A percentile compares a stretch with the other conserved stretches of the same genome.
Evolutionary conservation across 1,140 invertebrate genomes (phyloP).

Genomic region (Trichonephila clavipes): DNA sequence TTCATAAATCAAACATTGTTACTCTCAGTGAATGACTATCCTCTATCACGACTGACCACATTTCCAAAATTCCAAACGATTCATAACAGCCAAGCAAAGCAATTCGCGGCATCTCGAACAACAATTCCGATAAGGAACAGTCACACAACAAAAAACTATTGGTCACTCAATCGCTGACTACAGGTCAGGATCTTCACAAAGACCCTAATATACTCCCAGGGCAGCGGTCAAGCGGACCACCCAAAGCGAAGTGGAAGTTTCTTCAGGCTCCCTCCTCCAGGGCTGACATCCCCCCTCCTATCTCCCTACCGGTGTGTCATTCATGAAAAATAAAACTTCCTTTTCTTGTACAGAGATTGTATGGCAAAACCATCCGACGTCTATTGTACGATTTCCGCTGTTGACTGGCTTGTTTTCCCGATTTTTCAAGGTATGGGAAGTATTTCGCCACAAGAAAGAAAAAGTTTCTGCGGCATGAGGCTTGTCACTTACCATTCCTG

Average conservation of each 20-base stretch:
- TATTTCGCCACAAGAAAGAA: not conserved
- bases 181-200: not conserved
- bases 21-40: not conserved
- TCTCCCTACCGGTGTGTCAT: not conserved
- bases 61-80: not conserved
- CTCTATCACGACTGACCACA: not conserved
- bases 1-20: too few relatives aligned
- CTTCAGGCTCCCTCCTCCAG: not conserved
- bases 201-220: not conserved
- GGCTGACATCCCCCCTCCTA: not conserved
- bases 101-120: not conserved
- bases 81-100: not conserved
- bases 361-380: not conserved
- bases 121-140: conserved; percentile 22
- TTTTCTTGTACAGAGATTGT: not conserved
- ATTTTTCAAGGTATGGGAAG: conserved; percentile 4
- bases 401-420: not conserved
- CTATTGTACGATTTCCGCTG: not conserved
- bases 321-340: conserved; percentile 30
- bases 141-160: not conserved
- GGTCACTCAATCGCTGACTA: not conserved
- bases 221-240: conserved; percentile 45
- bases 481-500: not conserved
- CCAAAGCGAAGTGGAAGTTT: not conserved
- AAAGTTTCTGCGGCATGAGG: not conserved